Evolutionary conservation across 2,797 vertebrate genomes (phyloP), one percentile per base, ranked within the genome.

Genomic region (Pelobates cultripes): DNA sequence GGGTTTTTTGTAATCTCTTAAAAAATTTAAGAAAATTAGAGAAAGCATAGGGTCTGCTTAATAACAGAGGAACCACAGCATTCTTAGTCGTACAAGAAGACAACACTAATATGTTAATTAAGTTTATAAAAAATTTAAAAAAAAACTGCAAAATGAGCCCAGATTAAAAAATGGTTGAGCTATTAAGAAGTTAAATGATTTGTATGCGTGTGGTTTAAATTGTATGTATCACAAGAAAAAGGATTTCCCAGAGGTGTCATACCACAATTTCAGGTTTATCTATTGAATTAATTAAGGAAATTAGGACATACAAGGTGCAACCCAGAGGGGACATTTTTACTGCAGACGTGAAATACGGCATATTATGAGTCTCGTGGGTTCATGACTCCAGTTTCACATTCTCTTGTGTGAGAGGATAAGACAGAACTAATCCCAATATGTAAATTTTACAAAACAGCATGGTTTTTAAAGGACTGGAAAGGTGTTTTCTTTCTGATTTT

Each of bases 281-380:
- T 82, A 84, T 89, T 13, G 80, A 89, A 82, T 89, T 91, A 87
- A 91, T 92, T 88, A 89, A 72, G 84, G 84, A 86, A 88, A 91
- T 71, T 75, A 77, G 86, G 83, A 83, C 75, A 13, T 78, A 79
- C 72, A 85, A 86, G 85, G 87, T 66, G 75, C 0, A 0, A 8
- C 28, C 69, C 85, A 85, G 63, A 70, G 3, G 80, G 84, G 86
- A 73, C 84, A 66, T 63, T 14, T 66, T 76, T 4, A 60, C 40
- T 84, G 82, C 79, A 88, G 72, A 75, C 75, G 79, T 67, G 43
- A 74, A 40, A 0, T 28, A 72, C 1, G 0, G 57, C 73, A 84
- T 4, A 75, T 0, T 0, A 64, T 73, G 9, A 55, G 75, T 73
- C 86, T 85, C 88, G n/a, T 43, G 75, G 79, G 63, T 7, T 0